Percentiles rank a stretch among this genome's conserved stretches.
phyloP scores from a whole-genome alignment of 2,113 vertebrate genomes.

The Leucoraja erinaceus region DNA sequence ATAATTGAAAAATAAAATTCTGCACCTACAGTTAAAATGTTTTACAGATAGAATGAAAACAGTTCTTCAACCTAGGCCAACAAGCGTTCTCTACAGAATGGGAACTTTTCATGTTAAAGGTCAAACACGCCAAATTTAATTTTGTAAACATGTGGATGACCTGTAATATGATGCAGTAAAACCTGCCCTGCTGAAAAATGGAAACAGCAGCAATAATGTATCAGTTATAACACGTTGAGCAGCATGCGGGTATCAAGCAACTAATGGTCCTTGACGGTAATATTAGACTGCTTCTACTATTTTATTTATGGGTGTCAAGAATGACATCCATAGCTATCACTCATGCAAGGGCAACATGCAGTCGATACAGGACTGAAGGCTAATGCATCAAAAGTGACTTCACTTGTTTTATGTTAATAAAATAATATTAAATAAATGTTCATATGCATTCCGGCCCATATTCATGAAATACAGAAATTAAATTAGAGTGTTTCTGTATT shows the following conservation, averaged over 20 bases:
- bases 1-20: neutral
- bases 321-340: constrained; percentile 25
- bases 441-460: neutral
- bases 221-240: constrained; percentile 1
- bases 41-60: neutral
- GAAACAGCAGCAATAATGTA: constrained; percentile 23
- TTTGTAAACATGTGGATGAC: constrained; percentile 34
- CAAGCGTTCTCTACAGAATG: neutral
- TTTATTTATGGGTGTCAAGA: constrained; percentile 14
- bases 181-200: constrained; percentile 10
- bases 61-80: neutral
- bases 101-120: neutral
- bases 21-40: neutral
- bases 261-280: constrained; percentile 33
- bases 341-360: constrained; percentile 10
- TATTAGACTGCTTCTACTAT: constrained; percentile 23
- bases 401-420: neutral
- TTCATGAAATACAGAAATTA: constrained; percentile 16
- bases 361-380: neutral
- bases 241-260: constrained; percentile 28
- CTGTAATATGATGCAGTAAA: constrained; percentile 21
- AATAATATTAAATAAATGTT: neutral
- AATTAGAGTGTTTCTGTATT: neutral
- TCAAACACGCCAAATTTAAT: neutral
- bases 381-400: neutral